Evolutionary conservation across 2,797 vertebrate species (phyloP), one percentile per base, ranked within the genome.

Genomic region (Hapalemur alaotrensis): DNA sequence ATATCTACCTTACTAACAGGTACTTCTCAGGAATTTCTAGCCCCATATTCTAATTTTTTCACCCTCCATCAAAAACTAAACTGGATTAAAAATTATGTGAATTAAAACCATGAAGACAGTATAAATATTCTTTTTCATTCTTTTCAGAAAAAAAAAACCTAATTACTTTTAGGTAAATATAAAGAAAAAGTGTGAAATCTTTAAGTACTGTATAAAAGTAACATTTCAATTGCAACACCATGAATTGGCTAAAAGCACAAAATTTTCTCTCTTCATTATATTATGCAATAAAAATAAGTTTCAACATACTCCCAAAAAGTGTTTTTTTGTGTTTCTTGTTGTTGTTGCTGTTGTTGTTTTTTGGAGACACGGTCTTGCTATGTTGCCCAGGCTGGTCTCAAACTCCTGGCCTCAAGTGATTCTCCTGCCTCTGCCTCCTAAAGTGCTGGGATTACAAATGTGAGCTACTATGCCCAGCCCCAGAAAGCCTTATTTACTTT

Each of bases 211-310:
- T 23, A 48, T 91, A 57, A 70, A 1, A 41, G 50, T 85, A 79
- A 54, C 32, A 94, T 92, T 95, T 95, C 54, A 52, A 82, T 73
- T 86, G 30, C 67, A 93, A 89, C 7, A 73, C 5, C 41, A 73
- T 50, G 9, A 83, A 54, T 41, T 72, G 18, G 65, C 72, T 89
- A 63, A 83, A 91, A 91, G 8, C 88, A 93, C 22, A 63, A 95
- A 57, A 90, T 89, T 72, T 91, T 86, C 57, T 84, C 30, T 85
- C 15, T 63, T 72, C 67, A 89, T 61, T 73, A 78, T 25, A 61
- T 57, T 63, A 95, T 18, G 73, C 30, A 87, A 86, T 67, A 82
- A 95, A 95, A 92, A 89, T n/a, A 2, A 82, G 17, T 85, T 96
- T 79, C 46, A 65, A 95, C 3, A 50, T 0, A 57, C 1, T 59